phyloP scores from a whole-genome alignment of 2,797 vertebrate genomes.

The Sebastes cheni region DNA sequence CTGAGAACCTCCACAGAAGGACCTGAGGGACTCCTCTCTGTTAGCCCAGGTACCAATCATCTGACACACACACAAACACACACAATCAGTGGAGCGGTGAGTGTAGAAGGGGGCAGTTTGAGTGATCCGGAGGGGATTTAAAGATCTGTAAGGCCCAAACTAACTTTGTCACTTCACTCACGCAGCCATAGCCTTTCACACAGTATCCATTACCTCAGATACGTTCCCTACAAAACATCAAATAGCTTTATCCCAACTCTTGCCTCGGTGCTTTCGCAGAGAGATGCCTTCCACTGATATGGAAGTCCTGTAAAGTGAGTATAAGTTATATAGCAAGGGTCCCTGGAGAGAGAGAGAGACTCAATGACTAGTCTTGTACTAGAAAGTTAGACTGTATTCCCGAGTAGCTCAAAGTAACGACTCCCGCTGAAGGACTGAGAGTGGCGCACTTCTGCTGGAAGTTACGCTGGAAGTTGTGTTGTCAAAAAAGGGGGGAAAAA shows the following conservation, averaged over 20 bases:
- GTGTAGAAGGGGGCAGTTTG: constrained; percentile 65
- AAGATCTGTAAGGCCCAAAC: constrained; percentile 80
- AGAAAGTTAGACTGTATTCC: constrained; percentile 74
- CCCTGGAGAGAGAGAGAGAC: constrained; percentile 70
- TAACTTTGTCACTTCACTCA: constrained; percentile 82
- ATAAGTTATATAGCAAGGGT: constrained; percentile 72
- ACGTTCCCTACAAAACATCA: constrained; percentile 72
- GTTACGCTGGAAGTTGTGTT: constrained; percentile 73
- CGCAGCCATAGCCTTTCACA: constrained; percentile 75
- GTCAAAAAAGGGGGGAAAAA: constrained; percentile 39
- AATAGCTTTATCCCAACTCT: constrained; percentile 72
- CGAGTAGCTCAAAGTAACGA: constrained; percentile 74
- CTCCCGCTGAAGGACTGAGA: constrained; percentile 69
- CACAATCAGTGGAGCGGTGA: constrained; percentile 66
- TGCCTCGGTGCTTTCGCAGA: constrained; percentile 62
- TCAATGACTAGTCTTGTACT: constrained; percentile 70
- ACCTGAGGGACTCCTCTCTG: constrained; percentile 75
- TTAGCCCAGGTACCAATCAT: constrained; percentile 80
- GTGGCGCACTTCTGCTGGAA: constrained; percentile 68
- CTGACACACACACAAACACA: constrained; percentile 64
- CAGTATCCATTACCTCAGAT: constrained; percentile 78
- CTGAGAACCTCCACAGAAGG: constrained; percentile 79
- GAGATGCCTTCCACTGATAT: constrained; percentile 71
- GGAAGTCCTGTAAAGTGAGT: constrained; percentile 80
- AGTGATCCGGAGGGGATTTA: constrained; percentile 70